A percentile compares a stretch with the other conserved stretches of the same genome.
These are phyloP conservation scores for Agapostemon virescens DNA, from an alignment of 2,888 invertebrate species.

Conservation along the genomic window DNA sequence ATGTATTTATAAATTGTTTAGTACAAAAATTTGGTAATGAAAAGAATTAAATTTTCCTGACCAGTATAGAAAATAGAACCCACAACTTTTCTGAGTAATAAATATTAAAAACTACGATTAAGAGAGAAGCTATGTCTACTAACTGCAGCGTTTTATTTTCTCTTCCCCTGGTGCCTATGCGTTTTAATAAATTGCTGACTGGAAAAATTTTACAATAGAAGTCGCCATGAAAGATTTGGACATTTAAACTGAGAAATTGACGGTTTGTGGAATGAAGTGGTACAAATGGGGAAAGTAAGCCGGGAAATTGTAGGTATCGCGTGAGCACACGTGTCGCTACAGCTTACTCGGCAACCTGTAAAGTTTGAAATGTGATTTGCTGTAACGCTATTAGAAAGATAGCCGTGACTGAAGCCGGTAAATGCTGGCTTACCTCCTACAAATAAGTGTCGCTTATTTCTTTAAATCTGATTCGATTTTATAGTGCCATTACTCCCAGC, in stretches of 20 bases:
- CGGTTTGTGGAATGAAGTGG: neutral
- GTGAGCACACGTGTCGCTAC: constrained; percentile 19
- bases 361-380: constrained; percentile 42
- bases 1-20: too few species aligned
- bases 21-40: too few species aligned
- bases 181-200: neutral
- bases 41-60: neutral
- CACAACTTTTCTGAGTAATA: neutral
- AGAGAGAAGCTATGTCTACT: too few species aligned
- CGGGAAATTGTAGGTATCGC: constrained; percentile 16
- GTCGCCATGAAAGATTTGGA: neutral
- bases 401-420: constrained; percentile 31
- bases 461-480: constrained; percentile 7
- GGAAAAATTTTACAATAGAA: neutral
- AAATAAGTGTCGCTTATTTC: neutral
- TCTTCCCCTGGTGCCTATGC: too few species aligned
- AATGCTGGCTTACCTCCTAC: constrained; percentile 8
- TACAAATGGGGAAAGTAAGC: constrained; percentile 19
- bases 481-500: neutral
- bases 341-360: constrained; percentile 39
- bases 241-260: neutral
- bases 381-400: constrained; percentile 17
- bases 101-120: neutral
- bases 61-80: neutral
- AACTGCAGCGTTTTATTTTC: too few species aligned